Base-by-base conservation (phyloP, 23 tunicate genomes). In the Diplosoma virens region DNA sequence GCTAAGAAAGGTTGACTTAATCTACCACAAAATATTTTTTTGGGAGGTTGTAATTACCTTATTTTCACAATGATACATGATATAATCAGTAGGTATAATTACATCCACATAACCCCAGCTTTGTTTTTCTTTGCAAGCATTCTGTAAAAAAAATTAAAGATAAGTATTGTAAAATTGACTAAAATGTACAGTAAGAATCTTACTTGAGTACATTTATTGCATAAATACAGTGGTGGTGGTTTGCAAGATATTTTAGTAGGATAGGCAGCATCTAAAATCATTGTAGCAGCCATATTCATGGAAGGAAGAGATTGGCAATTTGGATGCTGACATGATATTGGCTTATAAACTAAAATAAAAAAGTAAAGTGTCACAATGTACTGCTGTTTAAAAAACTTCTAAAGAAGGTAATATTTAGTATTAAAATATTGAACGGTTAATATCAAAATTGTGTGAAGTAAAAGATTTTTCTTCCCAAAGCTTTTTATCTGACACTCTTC, bases 141-240 rank as follows among this genome's bases (percentile, higher is more conserved):
- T 7, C 50, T 41, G 14, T 41, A 14, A 9, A 9, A 7, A 7
- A 7, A 9, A 41, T 41, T 41, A 9, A 7, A 41, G 11, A 41
- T 41, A 41, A 41, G 14, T 14, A 41, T 41, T 41, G 50, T 41
- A 41, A n/a, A n/a, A n/a, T n/a, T n/a, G n/a, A n/a, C n/a, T n/a
- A n/a, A n/a, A n/a, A n/a, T n/a, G n/a, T n/a, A n/a, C 14, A 14
- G 50, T 41, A 41, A 7, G 9, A 41, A 7, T 16, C 46, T 71
- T 29, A 89, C 96, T 88, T 71, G 84, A 24, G 80, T 54, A 30
- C 96, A 89, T 30, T 84, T 30, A 34, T 82, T 66, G 59, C 96
- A 89, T 47, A 89, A 47, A 55, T 89, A 89, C 54, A 89, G 64
- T 4, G 88, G 88, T 23, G 96, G 75, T 30, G 81, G 69, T 76